Base-by-base conservation (phyloP, 2,888 invertebrate species). In the Diaperis boleti region DNA sequence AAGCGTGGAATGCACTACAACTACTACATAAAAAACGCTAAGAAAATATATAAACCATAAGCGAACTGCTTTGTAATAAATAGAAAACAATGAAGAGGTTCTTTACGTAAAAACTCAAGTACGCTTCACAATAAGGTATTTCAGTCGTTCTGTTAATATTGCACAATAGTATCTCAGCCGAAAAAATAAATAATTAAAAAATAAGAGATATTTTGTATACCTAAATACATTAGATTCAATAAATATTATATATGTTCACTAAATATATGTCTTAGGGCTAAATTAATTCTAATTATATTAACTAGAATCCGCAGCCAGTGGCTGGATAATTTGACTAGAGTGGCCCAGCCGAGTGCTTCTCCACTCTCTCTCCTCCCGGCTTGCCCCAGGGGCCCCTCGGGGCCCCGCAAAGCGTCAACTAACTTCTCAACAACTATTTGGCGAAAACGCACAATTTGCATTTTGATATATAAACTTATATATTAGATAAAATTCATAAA, bases 271-370 rank as follows among this genome's bases (percentile, higher is more conserved):
- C 75, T 76, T 77, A 77, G 66, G 62, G 69, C 72, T 77, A 76
- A 74, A 80, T 80, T 81, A 80, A 77, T 73, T 71, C 80, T 80
- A 80, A 78, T 75, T 73, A 74, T 79, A 79, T 80, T 81, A 79
- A 78, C 81, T 81, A 81, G 76, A 64, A 59, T 75, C 73, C 76
- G 76, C 78, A 78, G 77, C 78, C 77, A 54, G 35, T 47, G 79
- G 76, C 78, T 76, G 76, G 76, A 80, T 82, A 82, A 82, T 82
- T 82, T 82, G 82, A 82, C 82, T 82, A 82, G 80, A 81, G 78
- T 80, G 78, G 81, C 79, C 76, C 76, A 78, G 77, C 75, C 76
- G 77, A 76, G 75, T 70, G 64, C 61, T 11, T 66, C 55, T 55
- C 64, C 61, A 66, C 42, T 44, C 66, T 66, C 67, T 66, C n/a